A percentile compares a stretch with the other conserved stretches of the same genome.
These are phyloP conservation scores for Seriola quinqueradiata DNA, from an alignment of 2,113 vertebrate species.

Conservation along the genomic window DNA sequence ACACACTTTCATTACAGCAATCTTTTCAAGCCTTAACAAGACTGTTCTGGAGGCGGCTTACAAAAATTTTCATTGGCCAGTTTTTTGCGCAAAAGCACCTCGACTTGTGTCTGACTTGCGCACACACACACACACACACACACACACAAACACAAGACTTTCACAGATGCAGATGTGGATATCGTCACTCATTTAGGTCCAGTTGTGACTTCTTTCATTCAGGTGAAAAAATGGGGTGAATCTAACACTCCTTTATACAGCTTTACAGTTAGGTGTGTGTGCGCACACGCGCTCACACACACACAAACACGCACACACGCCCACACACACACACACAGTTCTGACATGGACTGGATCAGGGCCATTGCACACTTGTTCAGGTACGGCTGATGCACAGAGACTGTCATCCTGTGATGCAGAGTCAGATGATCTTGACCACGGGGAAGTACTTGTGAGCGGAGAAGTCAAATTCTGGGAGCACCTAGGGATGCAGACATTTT, in stretches of 20 bases:
- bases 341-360: slow-evolving; percentile 31
- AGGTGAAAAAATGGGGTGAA: background rate
- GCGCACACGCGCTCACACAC: background rate
- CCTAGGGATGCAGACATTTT: slow-evolving; percentile 76
- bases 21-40: slow-evolving; percentile 37
- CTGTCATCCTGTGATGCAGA: background rate
- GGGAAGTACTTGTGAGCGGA: slow-evolving; percentile 98
- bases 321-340: background rate
- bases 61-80: slow-evolving; percentile 13
- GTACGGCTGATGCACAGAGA: background rate
- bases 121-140: background rate
- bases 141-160: background rate
- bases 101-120: background rate
- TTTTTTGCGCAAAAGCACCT: slow-evolving; percentile 25
- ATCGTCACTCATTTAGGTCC: slow-evolving; percentile 49
- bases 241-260: slow-evolving; percentile 33
- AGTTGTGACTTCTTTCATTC: slow-evolving; percentile 40
- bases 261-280: background rate
- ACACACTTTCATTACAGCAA: slow-evolving; percentile 26
- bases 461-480: slow-evolving; percentile 98
- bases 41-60: slow-evolving; percentile 30
- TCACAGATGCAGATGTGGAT: slow-evolving; percentile 24
- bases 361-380: slow-evolving; percentile 30
- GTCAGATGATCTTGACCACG: slow-evolving; percentile 97
- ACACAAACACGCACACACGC: background rate